Base-by-base conservation (phyloP, 64 coral and sea anemone species). In the Dendronephthya gigantea region DNA sequence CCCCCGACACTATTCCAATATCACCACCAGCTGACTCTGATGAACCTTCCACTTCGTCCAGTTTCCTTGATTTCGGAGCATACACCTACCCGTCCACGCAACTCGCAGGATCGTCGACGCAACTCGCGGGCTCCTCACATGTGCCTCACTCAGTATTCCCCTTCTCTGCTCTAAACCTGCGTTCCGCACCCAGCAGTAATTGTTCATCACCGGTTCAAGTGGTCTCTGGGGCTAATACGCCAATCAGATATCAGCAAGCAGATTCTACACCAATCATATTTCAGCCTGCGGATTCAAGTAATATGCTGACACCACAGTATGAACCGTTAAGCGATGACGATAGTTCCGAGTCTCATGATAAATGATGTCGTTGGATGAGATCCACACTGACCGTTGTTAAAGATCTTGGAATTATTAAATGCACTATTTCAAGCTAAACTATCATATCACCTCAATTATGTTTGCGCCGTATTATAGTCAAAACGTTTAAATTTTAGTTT, bases 201-300 rank as follows among this genome's bases (percentile, higher is more conserved):
- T 58, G 51, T 58, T 58, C 51, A 58, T 58, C 51, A 9, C 51
- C 51, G 22, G 51, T 58, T n/a, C 51, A 17, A 62, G 8, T 62
- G 1, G 19, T 27, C 17, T 62, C 55, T 7, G 55, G 55, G 8
- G 6, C 17, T 62, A 62, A 62, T 62, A 62, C 55, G 25, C 55
- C 55, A 62, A 62, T 62, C 55, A 62, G 55, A n/a, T 62, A 62
- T 27, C 55, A 62, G 55, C 55, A 19, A n/a, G 55, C 55, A 6
- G 55, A 62, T n/a, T 62, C 55, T 62, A 62, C 55, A 62, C 55
- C 55, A 62, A 62, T 62, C 55, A 62, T 15, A n/a, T 62, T n/a
- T 27, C 55, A 62, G 55, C 55, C 55, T 62, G 55, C 55, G 6
- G 55, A 62, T n/a, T 62, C 55, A n/a, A 62, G 55, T n/a, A 62